Conservation (phyloP, 2,797 vertebrate genomes). For the Alectoris magna region DNA sequence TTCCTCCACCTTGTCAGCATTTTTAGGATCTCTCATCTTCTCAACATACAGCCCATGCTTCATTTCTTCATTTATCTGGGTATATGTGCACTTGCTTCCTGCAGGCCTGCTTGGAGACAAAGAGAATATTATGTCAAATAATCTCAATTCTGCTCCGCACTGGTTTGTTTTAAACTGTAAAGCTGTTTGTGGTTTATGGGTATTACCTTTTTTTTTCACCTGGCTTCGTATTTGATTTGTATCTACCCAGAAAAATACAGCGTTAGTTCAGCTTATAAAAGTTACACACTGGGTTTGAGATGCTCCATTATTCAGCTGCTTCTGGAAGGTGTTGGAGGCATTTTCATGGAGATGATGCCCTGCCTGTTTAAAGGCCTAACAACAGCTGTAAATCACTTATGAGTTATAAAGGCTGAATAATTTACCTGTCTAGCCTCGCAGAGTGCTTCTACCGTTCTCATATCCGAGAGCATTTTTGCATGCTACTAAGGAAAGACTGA, state of each 20-base stretch:
- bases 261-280: not conserved
- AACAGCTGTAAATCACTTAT: not conserved
- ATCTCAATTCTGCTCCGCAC: not conserved
- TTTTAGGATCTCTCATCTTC: not conserved
- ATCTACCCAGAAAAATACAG: not conserved
- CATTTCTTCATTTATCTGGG: not conserved
- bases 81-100: not conserved
- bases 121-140: not conserved
- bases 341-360: not conserved
- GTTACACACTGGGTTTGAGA: not conserved
- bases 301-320: not conserved
- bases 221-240: not conserved
- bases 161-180: not conserved
- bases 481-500: fast-evolving
- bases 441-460: not conserved
- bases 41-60: not conserved
- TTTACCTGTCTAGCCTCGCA: not conserved
- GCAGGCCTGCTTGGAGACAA: not conserved
- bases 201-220: not conserved
- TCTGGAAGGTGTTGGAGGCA: not conserved
- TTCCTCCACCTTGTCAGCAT: not conserved
- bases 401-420: not conserved
- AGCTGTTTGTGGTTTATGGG: not conserved
- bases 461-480: fast-evolving
- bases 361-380: not conserved